Percentiles rank a stretch among this genome's conserved stretches.
Conservation (phyloP, 2,888 invertebrate genomes). For the Drosophila sordidapex region DNA sequence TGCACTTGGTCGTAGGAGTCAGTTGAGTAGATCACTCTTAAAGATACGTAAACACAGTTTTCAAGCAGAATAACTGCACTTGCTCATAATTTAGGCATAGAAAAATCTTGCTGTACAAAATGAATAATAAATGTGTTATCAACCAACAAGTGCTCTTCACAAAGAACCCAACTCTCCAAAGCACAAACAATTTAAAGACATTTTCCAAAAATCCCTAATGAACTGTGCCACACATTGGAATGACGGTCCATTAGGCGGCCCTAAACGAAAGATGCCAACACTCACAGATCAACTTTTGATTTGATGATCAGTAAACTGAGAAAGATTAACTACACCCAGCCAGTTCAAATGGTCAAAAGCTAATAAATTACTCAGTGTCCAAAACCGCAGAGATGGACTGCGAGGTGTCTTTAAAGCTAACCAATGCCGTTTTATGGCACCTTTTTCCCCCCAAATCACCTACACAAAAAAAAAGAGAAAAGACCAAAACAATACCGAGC, state of each 20-base stretch:
- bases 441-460: constrained; percentile 25
- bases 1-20: constrained; percentile 18
- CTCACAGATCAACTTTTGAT: constrained; percentile 47
- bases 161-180: constrained; percentile 16
- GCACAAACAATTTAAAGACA: constrained; percentile 53
- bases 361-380: constrained; percentile 63
- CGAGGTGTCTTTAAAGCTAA: constrained; percentile 38
- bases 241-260: constrained; percentile 27
- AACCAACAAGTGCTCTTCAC: constrained; percentile 1
- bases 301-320: constrained; percentile 75
- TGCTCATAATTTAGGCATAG: neutral
- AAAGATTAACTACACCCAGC: constrained; percentile 60
- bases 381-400: constrained; percentile 16
- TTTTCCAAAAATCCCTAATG: constrained; percentile 41
- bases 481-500: constrained; percentile 17
- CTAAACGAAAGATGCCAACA: constrained; percentile 63
- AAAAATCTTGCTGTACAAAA: neutral
- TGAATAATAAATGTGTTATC: neutral
- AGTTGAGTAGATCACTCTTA: constrained; percentile 1
- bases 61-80: constrained; percentile 3
- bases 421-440: constrained; percentile 64
- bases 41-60: constrained; percentile 11
- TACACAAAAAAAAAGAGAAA: constrained; percentile 5
- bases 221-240: constrained; percentile 52
- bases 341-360: constrained; percentile 66